Base-by-base conservation (phyloP, 2,797 vertebrate species). In the Anas georgica region DNA sequence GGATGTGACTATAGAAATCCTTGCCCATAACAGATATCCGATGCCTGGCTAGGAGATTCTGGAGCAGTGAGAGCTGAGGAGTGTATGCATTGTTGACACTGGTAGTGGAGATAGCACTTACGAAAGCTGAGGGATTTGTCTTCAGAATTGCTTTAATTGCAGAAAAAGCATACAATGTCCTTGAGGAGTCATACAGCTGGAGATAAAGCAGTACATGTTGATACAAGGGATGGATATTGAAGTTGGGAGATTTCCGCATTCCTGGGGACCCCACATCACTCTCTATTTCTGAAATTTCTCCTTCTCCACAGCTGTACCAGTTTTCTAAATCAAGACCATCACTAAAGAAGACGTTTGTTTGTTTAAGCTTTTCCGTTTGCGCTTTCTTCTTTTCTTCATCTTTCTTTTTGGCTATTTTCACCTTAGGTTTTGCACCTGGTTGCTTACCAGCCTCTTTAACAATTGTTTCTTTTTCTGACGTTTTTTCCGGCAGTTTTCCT, bases 251-350 rank as follows among this genome's bases (percentile, higher is more conserved):
- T 64, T 98, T 98, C 35, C 96, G 95, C 37, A 98, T 98, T 18
- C 98, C 98, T 31, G 99, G 99, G 10, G 99, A 99, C 14, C 99
- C 99, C 5, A 98, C 96, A 80, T 99, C 99, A 82, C 99, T 99
- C 95, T 99, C 99, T 39, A 99, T 99, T 97, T 99, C 99, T 10
- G 99, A 99, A 68, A 99, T 99, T 94, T 99, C 99, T 3, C 99
- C 99, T 93, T 99, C 99, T 55, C 99, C 99, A 85, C 99, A 99
- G 97, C 99, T 99, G 94, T 99, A 99, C 99, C 99, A 99, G 94
- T 99, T 99, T 96, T 99, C 99, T 86, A 99, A 98, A 96, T 99
- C 99, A 81, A 99, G 98, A 86, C 99, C 99, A 95, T 99, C 99
- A 17, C 99, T 99, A n/a, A 99, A 99, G 96, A 99, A 99, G 79